Evolutionary conservation across 2,113 vertebrate genomes (phyloP), one percentile per base, ranked within the genome.

Genomic region (Saccopteryx bilineata): DNA sequence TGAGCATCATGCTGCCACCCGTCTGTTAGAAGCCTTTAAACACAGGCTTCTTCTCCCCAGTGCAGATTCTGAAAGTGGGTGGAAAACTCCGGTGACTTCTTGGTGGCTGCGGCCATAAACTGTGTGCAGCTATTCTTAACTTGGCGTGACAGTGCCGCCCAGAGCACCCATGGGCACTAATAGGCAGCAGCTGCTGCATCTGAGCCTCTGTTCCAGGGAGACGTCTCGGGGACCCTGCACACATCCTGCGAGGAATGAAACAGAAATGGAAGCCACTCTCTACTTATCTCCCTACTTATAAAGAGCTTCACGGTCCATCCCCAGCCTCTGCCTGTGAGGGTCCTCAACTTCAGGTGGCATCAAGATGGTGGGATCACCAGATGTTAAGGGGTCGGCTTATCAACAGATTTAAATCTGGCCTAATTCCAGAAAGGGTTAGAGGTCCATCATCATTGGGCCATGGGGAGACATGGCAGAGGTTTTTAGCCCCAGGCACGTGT

Each of bases 111-210:
- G 96, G 96, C 95, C 86, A 72, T 0, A 87, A 69, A 84, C 66
- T 5, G 58, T n/a, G 46, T 21, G 75, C 84, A 54, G 96, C 83
- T 95, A 95, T 96, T 94, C 93, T 98, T 97, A 97, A 96, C 54
- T 58, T 15, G 19, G 56, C 91, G 94, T 97, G 97, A 96, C 97
- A 81, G 88, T 80, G 91, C 86, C 95, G 95, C 61, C 86, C 92
- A 50, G 93, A 91, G 94, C 92, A 50, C 92, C 54, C 19, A 18
- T 28, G 58, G 88, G 54, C 60, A 71, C 93, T 91, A 68, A 76
- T 63, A 66, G 86, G 94, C 60, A 14, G 71, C 95, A 58, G 63
- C 92, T 94, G 96, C 14, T 75, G 58, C 56, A 7, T 63, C 19
- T 1, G 66, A 93, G 46, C 69, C 46, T 89, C 79, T 74, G 26